Conservation (phyloP, 2,113 vertebrate species). For the Sturnus vulgaris region DNA sequence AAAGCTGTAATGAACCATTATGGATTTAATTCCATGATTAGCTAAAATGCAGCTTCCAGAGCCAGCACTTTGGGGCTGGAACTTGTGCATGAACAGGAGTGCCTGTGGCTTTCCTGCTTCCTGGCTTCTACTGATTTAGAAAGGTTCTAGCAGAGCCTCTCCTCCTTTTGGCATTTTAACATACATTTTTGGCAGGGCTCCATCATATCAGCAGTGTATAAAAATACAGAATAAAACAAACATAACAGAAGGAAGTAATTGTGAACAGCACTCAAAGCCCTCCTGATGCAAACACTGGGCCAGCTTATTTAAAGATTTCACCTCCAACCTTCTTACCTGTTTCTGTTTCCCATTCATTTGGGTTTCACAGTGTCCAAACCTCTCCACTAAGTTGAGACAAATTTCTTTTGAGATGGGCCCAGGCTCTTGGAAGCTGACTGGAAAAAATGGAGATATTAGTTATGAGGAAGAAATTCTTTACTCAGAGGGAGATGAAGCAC, state of each 20-base stretch:
- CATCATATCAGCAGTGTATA: accelerated
- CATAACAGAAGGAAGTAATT: not conserved
- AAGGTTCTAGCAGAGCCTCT: not conserved
- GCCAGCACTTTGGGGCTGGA: not conserved
- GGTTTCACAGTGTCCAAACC: not conserved
- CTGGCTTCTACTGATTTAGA: not conserved
- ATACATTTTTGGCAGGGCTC: not conserved
- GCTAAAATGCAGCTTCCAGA: not conserved
- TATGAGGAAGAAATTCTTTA: not conserved
- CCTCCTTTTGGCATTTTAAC: not conserved
- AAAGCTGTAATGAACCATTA: not conserved
- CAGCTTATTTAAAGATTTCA: not conserved
- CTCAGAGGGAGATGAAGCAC: not conserved
- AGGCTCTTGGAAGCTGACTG: not conserved
- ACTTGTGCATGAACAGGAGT: not conserved
- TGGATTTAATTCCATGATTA: not conserved
- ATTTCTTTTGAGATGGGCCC: not conserved
- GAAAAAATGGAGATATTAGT: not conserved
- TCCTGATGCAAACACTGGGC: not conserved
- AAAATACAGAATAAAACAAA: not conserved
- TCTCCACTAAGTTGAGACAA: not conserved
- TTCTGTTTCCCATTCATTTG: not conserved
- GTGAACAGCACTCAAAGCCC: not conserved
- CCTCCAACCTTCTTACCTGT: not conserved
- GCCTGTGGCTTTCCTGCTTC: not conserved